Evolutionary conservation across 2,888 invertebrate species (phyloP).

Genomic region (Euspilapteryx auroguttella): DNA sequence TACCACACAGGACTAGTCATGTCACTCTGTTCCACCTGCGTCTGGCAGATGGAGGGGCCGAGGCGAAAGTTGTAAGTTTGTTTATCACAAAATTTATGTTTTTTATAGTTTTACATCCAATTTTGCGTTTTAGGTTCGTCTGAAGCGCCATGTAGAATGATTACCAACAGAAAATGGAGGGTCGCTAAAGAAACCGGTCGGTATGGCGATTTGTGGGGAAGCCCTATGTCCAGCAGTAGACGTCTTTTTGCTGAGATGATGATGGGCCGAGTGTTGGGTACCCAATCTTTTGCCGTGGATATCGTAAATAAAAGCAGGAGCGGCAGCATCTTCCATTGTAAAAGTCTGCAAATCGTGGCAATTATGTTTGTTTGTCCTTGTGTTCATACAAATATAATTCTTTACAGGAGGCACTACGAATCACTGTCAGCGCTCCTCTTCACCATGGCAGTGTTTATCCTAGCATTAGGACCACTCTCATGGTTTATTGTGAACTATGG

Average conservation of each 20-base stretch:
- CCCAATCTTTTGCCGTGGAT: no score
- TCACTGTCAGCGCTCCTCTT: background rate
- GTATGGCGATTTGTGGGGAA: background rate
- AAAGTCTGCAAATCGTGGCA: no score
- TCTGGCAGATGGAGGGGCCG: conserved; percentile 72
- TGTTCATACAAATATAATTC: background rate
- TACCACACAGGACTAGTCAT: conserved; percentile 59
- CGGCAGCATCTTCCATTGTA: no score
- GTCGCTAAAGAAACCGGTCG: no score
- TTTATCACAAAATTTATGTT: conserved; percentile 4
- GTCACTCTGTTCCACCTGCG: conserved; percentile 58
- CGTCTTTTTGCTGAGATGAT: background rate
- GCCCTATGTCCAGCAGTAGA: background rate
- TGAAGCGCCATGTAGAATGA: no score
- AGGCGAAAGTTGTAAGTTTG: conserved; percentile 64
- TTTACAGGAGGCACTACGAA: background rate
- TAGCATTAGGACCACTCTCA: conserved; percentile 64
- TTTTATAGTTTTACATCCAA: conserved; percentile 6
- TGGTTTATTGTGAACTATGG: conserved; percentile 64
- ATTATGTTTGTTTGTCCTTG: no score
- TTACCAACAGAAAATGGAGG: no score
- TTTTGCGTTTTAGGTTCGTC: no score
- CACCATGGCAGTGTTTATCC: conserved; percentile 48
- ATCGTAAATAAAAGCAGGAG: no score
- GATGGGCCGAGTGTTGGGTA: no score